Evolutionary conservation across 1,140 invertebrate species (phyloP).

Genomic region (Ectropis grisescens): DNA sequence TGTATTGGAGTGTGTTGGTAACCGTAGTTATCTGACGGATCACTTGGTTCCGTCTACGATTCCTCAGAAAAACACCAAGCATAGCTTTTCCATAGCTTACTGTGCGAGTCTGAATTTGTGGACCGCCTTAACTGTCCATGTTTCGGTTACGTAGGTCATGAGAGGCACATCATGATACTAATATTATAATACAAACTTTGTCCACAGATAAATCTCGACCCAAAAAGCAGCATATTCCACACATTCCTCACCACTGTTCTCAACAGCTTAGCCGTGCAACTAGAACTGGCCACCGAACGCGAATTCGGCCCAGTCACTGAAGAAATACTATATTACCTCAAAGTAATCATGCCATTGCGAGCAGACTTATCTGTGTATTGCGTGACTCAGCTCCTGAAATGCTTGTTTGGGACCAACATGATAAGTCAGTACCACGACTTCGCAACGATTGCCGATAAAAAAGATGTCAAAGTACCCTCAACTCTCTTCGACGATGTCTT

Average conservation of each 20-base stretch:
- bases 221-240: constrained; percentile 80
- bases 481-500: constrained; percentile 38
- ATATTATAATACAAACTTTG: too few relatives aligned
- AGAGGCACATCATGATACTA: too few relatives aligned
- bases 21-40: too few relatives aligned
- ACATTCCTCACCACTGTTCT: constrained; percentile 77
- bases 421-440: constrained; percentile 75
- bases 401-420: constrained; percentile 86
- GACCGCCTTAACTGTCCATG: too few relatives aligned
- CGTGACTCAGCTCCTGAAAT: constrained; percentile 87
- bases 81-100: too few relatives aligned
- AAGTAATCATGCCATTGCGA: constrained; percentile 78
- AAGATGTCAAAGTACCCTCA: background rate
- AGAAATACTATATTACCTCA: constrained; percentile 84
- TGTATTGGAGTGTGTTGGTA: too few relatives aligned
- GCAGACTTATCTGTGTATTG: constrained; percentile 81
- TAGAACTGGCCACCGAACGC: constrained; percentile 80
- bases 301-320: constrained; percentile 84
- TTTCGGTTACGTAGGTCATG: too few relatives aligned
- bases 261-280: constrained; percentile 78
- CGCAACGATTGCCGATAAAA: constrained; percentile 34
- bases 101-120: too few relatives aligned
- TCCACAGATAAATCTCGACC: constrained; percentile 80
- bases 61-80: too few relatives aligned
- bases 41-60: too few relatives aligned